Base-by-base conservation (phyloP, 2,888 invertebrate genomes). In the Plusia festucae region DNA sequence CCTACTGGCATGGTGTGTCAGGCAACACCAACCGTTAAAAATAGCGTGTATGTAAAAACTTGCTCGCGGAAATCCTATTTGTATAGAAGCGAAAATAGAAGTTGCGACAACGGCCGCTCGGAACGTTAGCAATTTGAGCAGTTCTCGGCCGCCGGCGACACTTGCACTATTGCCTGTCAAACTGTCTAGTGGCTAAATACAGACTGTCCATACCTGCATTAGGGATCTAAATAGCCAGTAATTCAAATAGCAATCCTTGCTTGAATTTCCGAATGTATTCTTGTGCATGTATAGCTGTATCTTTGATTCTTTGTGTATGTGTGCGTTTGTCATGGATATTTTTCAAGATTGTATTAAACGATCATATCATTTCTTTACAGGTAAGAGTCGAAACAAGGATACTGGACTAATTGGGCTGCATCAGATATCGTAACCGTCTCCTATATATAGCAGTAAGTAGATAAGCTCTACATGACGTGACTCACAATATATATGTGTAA, bases 51-150 rank as follows among this genome's bases (percentile, higher is more conserved):
- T 79, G 81, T 79, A 83, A 85, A 87, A 86, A 85, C 79, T 83
- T 77, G 76, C 85, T 89, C 86, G 86, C 88, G 91, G 91, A 91
- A 91, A 88, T 86, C 82, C 85, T 87, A 86, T 88, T 85, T 81
- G 78, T 76, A 84, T 73, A 67, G 68, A 60, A 70, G 77, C 82
- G 63, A 82, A 87, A 89, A 90, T 91, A 91, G 87, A 86, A 64
- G 32, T 68, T 55, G 79, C 70, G 74, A 78, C 78, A 82, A 75
- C 78, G 69, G 70, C 60, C 63, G 62, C 54, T 66, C 52, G 63
- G 63, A 34, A 65, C 64, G 68, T 57, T 54, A 62, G 67, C 66
- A 52, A 56, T 61, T 51, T 58, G 13, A 69, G 68, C 60, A 34
- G 66, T 56, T 27, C 60, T 52, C 32, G 46, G 53, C 16, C 64